A percentile compares a stretch with the other conserved stretches of the same genome.
Evolutionary conservation across 2,113 vertebrate genomes (phyloP).

Genomic region (Progne subis): DNA sequence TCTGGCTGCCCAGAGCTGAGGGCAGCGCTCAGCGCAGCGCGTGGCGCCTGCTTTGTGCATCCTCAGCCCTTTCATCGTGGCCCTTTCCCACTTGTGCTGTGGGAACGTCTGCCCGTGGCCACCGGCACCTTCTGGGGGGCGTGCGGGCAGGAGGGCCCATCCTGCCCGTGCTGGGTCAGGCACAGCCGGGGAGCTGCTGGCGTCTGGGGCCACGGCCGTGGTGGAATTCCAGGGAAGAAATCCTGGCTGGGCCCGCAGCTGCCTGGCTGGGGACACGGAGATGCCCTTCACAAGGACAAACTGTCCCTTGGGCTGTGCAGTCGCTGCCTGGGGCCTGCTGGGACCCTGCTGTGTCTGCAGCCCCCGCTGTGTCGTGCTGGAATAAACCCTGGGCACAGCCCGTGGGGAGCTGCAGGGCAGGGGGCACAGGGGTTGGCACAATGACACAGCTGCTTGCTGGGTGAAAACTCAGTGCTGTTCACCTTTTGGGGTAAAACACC

Average conservation of each 20-base stretch:
- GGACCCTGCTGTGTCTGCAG: rapidly evolving
- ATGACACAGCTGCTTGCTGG: background rate
- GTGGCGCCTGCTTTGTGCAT: slow-evolving; percentile 31
- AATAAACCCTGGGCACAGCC: background rate
- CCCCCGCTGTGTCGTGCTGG: background rate
- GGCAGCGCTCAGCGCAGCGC: background rate
- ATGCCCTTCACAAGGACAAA: background rate
- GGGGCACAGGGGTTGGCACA: background rate
- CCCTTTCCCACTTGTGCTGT: background rate
- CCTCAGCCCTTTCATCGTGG: slow-evolving; percentile 54
- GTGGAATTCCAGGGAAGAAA: background rate
- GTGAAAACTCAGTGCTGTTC: background rate
- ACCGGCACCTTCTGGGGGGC: background rate
- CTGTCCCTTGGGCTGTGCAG: background rate
- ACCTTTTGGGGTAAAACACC: background rate
- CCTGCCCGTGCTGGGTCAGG: background rate
- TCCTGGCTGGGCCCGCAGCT: rapidly evolving
- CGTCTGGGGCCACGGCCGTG: rapidly evolving
- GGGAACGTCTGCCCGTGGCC: background rate
- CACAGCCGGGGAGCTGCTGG: background rate
- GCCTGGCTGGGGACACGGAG: background rate
- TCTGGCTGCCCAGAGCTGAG: background rate
- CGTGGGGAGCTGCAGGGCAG: background rate
- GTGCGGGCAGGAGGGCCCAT: background rate
- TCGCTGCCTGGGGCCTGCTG: background rate